Percentiles rank a stretch among this genome's conserved stretches.
Evolutionary conservation across 2,113 vertebrate genomes (phyloP).

Genomic region (Scortum barcoo): DNA sequence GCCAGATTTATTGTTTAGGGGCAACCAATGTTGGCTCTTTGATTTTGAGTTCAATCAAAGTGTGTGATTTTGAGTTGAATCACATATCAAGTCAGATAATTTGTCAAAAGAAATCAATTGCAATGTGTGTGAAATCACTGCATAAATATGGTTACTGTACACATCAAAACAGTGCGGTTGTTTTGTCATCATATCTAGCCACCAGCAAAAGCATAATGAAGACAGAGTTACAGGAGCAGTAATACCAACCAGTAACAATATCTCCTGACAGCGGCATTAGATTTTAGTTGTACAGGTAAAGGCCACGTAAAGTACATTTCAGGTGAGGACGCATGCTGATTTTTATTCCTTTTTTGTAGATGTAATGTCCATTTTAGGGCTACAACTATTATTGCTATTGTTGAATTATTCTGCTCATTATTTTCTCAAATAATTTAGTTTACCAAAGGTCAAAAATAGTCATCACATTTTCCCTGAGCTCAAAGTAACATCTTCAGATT

Average conservation of each 20-base stretch:
- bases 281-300: not conserved
- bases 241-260: slow-evolving; percentile 4
- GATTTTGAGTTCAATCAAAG: not conserved
- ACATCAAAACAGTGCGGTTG: not conserved
- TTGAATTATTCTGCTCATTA: not conserved
- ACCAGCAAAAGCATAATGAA: slow-evolving; percentile 34
- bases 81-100: not conserved
- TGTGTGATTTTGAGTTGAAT: not conserved
- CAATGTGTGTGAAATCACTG: slow-evolving; percentile 17
- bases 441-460: not conserved
- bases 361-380: not conserved
- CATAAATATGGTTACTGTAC: slow-evolving; percentile 10
- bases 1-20: not conserved
- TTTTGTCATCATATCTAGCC: slow-evolving; percentile 6
- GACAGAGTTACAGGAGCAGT: not conserved
- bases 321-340: slow-evolving; percentile 3
- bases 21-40: not conserved
- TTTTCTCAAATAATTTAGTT: not conserved
- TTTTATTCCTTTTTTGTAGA: not conserved
- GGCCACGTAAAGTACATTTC: slow-evolving; percentile 4
- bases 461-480: not conserved
- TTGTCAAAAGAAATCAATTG: slow-evolving; percentile 14
- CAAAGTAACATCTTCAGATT: not conserved
- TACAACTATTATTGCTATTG: not conserved
- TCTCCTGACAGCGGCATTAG: not conserved